These are phyloP conservation scores for Antitype chi DNA, from an alignment of 2,888 invertebrate genomes.

Conservation along the genomic window DNA sequence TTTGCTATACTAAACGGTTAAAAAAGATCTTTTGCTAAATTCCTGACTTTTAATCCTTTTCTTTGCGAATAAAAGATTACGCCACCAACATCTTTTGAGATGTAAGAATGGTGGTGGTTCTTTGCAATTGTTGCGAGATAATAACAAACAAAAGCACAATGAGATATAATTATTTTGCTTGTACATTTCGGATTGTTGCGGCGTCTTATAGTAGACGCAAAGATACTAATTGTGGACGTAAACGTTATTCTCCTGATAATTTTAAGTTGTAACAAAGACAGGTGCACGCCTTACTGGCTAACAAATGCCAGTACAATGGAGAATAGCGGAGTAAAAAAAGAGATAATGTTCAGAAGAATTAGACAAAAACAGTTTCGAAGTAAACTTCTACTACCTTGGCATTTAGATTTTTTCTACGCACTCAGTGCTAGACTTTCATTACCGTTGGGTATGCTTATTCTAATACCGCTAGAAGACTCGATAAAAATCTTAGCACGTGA, in stretches of 20 bases:
- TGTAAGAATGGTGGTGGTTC: constrained; percentile 42
- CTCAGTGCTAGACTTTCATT: constrained; percentile 7
- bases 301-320: constrained; percentile 46
- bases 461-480: neutral
- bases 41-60: constrained; percentile 73
- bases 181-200: constrained; percentile 69
- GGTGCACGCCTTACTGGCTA: constrained; percentile 46
- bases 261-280: constrained; percentile 64
- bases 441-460: neutral
- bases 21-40: constrained; percentile 52
- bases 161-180: constrained; percentile 75
- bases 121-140: constrained; percentile 69
- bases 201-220: constrained; percentile 72
- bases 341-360: constrained; percentile 29
- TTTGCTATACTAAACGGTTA: constrained; percentile 46
- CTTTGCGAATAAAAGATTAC: constrained; percentile 73
- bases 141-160: constrained; percentile 79
- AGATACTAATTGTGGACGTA: constrained; percentile 72
- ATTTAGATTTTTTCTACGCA: neutral
- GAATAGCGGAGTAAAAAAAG: constrained; percentile 18
- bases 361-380: constrained; percentile 19
- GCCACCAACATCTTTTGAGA: constrained; percentile 74
- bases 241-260: constrained; percentile 68
- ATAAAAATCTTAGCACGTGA: neutral
- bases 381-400: constrained; percentile 9